Evolutionary conservation across 2,113 vertebrate species (phyloP).

Genomic region (Mola mola): DNA sequence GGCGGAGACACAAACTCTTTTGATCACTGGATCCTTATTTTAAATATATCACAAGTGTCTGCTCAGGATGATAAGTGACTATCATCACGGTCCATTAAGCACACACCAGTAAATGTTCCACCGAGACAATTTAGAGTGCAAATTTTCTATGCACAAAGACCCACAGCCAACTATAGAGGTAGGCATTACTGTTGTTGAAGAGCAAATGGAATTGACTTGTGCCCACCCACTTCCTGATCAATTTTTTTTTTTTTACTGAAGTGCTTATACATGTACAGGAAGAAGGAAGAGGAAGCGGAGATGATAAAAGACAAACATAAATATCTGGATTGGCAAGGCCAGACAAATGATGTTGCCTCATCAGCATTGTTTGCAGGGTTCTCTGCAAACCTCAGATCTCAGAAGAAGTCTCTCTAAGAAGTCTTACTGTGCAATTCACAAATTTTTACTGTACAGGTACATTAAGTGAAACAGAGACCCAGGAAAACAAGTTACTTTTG

Average conservation of each 20-base stretch:
- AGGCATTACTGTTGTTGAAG: slow-evolving; percentile 37
- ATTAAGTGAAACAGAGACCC: not conserved
- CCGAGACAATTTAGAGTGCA: slow-evolving; percentile 54
- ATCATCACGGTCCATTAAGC: slow-evolving; percentile 63
- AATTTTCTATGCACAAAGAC: slow-evolving; percentile 38
- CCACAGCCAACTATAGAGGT: slow-evolving; percentile 27
- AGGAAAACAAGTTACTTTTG: slow-evolving; percentile 1
- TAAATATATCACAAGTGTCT: slow-evolving; percentile 60
- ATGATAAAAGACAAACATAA: slow-evolving; percentile 15
- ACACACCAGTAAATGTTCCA: slow-evolving; percentile 43
- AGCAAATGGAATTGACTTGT: slow-evolving; percentile 57
- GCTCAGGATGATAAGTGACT: slow-evolving; percentile 57
- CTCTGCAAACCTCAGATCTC: too few species aligned
- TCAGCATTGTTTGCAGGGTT: slow-evolving; percentile 31
- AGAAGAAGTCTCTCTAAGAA: too few species aligned
- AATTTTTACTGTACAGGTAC: not conserved
- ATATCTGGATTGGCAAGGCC: slow-evolving; percentile 18
- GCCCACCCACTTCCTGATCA: slow-evolving; percentile 46
- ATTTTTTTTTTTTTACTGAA: slow-evolving; percentile 39
- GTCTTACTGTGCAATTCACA: slow-evolving; percentile 19
- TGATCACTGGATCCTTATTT: slow-evolving; percentile 47
- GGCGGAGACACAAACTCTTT: slow-evolving; percentile 33
- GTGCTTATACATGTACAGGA: slow-evolving; percentile 41
- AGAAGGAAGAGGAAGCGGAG: slow-evolving; percentile 36
- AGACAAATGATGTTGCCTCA: slow-evolving; percentile 33